These are phyloP conservation scores for Pachypsylla venusta DNA, from an alignment of 1,140 invertebrate species.

Conservation along the genomic window DNA sequence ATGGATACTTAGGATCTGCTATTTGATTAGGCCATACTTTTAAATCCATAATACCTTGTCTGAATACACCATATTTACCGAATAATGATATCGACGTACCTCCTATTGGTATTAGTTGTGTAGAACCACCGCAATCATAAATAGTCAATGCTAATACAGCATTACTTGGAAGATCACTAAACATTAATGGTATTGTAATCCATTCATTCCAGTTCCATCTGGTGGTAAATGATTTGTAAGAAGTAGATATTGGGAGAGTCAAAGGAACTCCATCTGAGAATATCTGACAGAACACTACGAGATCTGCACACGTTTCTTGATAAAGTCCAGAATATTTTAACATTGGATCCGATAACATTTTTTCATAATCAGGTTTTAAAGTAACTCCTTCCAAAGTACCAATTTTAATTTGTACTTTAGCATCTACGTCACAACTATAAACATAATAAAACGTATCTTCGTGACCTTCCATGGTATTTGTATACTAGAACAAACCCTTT, in stretches of 20 bases:
- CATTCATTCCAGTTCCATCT: conserved; percentile 99
- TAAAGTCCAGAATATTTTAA: conserved; percentile 81
- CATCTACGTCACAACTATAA: conserved; percentile 78
- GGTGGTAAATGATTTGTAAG: conserved; percentile 84
- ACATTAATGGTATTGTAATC: conserved; percentile 80
- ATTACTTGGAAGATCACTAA: conserved; percentile 79
- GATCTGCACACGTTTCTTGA: conserved; percentile 62
- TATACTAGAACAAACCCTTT: too few relatives aligned
- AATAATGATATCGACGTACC: conserved; percentile 83
- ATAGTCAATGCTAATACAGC: conserved; percentile 82
- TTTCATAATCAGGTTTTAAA: conserved; percentile 71
- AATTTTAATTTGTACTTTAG: conserved; percentile 82
- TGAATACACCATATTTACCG: conserved; percentile 79
- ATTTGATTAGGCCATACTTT: conserved; percentile 63
- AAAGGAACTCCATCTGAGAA: conserved; percentile 68
- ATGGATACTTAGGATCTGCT: conserved; percentile 47
- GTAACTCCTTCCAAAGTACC: conserved; percentile 87
- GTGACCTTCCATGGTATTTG: conserved; percentile 40
- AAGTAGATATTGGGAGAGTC: conserved; percentile 74
- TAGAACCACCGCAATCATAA: conserved; percentile 80
- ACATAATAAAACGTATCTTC: conserved; percentile 71
- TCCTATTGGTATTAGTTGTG: conserved; percentile 65
- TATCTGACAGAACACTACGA: conserved; percentile 77
- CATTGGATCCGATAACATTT: conserved; percentile 72
- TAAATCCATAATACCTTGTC: conserved; percentile 66